These are phyloP conservation scores for Tetrao urogallus DNA, from an alignment of 2,113 vertebrate genomes.

Conservation along the genomic window DNA sequence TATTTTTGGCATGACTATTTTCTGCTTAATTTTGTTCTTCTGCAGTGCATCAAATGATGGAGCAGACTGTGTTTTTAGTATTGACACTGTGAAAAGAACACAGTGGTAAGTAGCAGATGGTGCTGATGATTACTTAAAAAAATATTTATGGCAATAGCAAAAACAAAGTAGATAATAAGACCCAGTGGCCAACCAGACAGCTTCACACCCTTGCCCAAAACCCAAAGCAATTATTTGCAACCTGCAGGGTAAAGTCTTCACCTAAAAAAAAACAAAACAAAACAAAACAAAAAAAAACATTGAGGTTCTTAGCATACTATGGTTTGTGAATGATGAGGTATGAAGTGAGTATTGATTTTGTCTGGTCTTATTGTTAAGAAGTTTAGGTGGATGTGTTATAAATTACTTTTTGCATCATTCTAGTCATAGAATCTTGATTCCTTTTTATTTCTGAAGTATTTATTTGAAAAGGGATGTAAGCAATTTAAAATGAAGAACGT, in stretches of 20 bases:
- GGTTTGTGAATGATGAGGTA: neutral
- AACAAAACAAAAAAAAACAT: neutral
- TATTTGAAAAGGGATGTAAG: neutral
- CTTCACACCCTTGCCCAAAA: neutral
- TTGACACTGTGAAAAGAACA: conserved; percentile 60
- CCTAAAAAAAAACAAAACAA: too few species aligned
- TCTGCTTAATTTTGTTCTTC: conserved; percentile 33
- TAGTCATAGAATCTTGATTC: neutral
- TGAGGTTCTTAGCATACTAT: neutral
- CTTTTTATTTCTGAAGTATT: neutral
- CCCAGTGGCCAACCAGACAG: neutral
- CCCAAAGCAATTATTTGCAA: neutral
- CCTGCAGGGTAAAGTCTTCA: neutral
- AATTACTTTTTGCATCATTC: neutral
- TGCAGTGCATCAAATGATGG: conserved; percentile 7
- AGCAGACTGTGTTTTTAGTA: conserved; percentile 69
- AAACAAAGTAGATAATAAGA: conserved; percentile 41
- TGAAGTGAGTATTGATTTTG: conserved; percentile 17
- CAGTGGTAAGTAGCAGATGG: conserved; percentile 59
- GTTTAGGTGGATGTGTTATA: neutral
- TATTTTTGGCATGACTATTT: conserved; percentile 49
- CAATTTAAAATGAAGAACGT: neutral
- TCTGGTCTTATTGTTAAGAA: neutral
- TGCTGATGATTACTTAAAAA: conserved; percentile 48
- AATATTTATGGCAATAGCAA: conserved; percentile 66